Evolutionary conservation across 2,797 vertebrate genomes (phyloP).

Genomic region (Smutsia temminckii): DNA sequence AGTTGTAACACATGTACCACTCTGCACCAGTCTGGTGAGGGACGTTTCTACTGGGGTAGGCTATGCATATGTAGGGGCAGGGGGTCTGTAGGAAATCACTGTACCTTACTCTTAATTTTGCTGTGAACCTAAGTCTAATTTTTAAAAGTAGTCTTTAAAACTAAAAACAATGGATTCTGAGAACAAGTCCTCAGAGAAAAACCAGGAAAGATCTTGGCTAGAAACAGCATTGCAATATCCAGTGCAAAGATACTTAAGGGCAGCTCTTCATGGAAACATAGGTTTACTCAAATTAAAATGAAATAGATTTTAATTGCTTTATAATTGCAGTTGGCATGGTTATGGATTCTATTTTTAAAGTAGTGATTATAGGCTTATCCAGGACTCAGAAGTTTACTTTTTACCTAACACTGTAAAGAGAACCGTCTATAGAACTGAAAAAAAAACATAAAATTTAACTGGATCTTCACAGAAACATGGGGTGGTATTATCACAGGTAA

Average conservation of each 20-base stretch:
- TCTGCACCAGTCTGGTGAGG: not conserved
- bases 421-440: not conserved
- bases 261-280: not conserved
- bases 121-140: not conserved
- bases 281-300: not conserved
- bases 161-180: not conserved
- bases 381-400: conserved; percentile 8
- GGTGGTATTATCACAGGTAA: not conserved
- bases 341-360: conserved; percentile 3
- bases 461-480: not conserved
- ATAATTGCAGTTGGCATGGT: not conserved
- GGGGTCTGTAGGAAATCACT: not conserved
- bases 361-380: not conserved
- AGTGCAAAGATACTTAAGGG: not conserved
- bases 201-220: not conserved
- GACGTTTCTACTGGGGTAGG: not conserved
- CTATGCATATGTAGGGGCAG: not conserved
- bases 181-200: not conserved
- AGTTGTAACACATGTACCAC: not conserved
- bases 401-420: not conserved
- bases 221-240: not conserved
- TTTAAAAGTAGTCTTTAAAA: not conserved
- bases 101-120: not conserved
- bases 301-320: not conserved
- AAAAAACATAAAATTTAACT: not conserved